A percentile compares a stretch with the other conserved stretches of the same genome.
Evolutionary conservation across 2,113 vertebrate species (phyloP).

Genomic region (Ammospiza caudacuta): DNA sequence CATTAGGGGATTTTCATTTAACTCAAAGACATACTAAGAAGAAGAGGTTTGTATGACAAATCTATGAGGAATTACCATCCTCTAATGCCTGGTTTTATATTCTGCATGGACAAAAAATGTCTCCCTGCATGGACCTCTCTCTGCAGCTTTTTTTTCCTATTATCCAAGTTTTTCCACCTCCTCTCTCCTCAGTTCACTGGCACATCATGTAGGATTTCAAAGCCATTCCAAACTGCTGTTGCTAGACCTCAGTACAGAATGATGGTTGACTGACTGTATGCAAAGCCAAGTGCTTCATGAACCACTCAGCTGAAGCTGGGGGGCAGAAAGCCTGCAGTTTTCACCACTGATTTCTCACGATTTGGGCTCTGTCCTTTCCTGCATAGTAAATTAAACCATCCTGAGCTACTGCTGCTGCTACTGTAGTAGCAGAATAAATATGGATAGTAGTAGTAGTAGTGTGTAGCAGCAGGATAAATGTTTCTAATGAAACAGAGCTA

Average conservation of each 20-base stretch:
- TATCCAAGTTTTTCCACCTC: neutral
- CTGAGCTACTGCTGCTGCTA: neutral
- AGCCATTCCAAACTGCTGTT: neutral
- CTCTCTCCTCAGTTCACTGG: neutral
- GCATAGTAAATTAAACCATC: neutral
- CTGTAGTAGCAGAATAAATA: too few relatives aligned
- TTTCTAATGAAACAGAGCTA: neutral
- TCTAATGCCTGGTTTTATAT: neutral
- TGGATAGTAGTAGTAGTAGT: too few relatives aligned
- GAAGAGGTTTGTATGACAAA: neutral
- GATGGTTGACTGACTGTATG: neutral
- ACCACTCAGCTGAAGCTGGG: neutral
- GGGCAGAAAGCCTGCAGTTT: neutral
- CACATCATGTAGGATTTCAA: neutral
- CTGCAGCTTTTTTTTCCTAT: neutral
- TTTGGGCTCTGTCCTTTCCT: neutral
- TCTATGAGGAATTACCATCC: neutral
- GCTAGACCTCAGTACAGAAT: neutral
- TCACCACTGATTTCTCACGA: neutral
- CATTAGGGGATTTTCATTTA: neutral
- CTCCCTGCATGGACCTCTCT: neutral
- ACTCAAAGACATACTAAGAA: neutral
- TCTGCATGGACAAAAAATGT: neutral
- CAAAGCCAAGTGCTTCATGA: neutral
- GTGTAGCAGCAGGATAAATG: neutral